These are phyloP conservation scores for Eleutherodactylus coqui DNA, from an alignment of 2,797 vertebrate species.

Conservation along the genomic window DNA sequence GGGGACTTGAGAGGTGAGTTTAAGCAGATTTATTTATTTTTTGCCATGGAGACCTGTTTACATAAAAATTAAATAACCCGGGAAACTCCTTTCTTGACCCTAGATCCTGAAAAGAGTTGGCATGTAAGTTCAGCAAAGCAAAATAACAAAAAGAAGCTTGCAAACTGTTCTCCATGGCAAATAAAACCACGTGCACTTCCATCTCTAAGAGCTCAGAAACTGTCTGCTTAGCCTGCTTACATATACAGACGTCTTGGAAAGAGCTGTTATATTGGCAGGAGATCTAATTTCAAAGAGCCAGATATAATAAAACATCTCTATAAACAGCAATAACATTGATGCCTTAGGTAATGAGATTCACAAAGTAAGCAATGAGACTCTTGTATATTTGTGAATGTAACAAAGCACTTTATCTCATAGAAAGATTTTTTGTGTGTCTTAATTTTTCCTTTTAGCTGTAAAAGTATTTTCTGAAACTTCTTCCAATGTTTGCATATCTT, in stretches of 20 bases:
- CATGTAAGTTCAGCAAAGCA: background rate
- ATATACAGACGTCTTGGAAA: background rate
- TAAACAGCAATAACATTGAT: conserved; percentile 23
- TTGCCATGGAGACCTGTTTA: too few species aligned
- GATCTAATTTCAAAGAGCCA: conserved; percentile 38
- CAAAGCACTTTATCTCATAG: background rate
- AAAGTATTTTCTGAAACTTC: background rate
- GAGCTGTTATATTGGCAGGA: conserved; percentile 25
- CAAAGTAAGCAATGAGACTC: background rate
- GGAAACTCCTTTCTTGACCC: too few species aligned
- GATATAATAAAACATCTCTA: conserved; percentile 37
- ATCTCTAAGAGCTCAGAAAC: conserved; percentile 6
- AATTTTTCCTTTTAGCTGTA: background rate
- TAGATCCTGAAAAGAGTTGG: too few species aligned
- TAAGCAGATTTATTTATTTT: too few species aligned
- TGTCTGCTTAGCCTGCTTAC: conserved; percentile 23
- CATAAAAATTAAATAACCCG: too few species aligned
- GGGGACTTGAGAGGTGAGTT: too few species aligned
- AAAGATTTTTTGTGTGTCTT: background rate
- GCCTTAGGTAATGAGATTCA: conserved; percentile 10
- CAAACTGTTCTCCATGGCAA: background rate
- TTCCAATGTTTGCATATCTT: background rate
- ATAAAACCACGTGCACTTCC: background rate
- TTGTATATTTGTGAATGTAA: background rate
- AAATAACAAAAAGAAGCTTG: background rate